Evolutionary conservation across 1,140 invertebrate species (phyloP).

Genomic region (Centruroides vittatus): DNA sequence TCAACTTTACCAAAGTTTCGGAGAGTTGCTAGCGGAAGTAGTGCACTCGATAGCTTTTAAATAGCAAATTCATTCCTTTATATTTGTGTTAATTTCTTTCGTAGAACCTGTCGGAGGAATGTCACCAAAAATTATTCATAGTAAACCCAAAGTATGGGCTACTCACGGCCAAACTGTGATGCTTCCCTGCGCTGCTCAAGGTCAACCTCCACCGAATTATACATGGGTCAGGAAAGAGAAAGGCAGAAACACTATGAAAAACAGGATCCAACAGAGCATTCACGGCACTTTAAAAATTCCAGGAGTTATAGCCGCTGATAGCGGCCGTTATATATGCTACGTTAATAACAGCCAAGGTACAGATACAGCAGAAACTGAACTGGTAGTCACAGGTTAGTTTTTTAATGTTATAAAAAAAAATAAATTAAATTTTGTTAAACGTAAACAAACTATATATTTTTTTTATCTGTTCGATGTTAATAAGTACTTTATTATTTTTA

Average conservation of each 20-base stretch:
- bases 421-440: too few relatives aligned
- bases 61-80: too few relatives aligned
- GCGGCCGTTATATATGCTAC: conserved; percentile 2
- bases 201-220: conserved; percentile 50
- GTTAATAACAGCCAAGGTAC: conserved; percentile 10
- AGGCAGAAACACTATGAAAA: background rate
- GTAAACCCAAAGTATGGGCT: conserved; percentile 19
- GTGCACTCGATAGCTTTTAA: too few relatives aligned
- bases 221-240: conserved; percentile 29
- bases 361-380: conserved; percentile 12
- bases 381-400: conserved; percentile 14
- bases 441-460: too few relatives aligned
- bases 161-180: conserved; percentile 26
- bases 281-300: conserved; percentile 1
- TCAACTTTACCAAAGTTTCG: too few relatives aligned
- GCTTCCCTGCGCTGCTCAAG: conserved; percentile 63
- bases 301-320: background rate
- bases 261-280: background rate
- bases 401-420: background rate
- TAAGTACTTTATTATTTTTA: too few relatives aligned
- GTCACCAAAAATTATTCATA: conserved; percentile 17
- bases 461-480: too few relatives aligned
- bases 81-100: background rate
- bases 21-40: too few relatives aligned
- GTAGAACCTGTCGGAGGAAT: conserved; percentile 33